These are phyloP conservation scores for Hylaea fasciaria DNA, from an alignment of 2,888 invertebrate genomes.

Conservation along the genomic window DNA sequence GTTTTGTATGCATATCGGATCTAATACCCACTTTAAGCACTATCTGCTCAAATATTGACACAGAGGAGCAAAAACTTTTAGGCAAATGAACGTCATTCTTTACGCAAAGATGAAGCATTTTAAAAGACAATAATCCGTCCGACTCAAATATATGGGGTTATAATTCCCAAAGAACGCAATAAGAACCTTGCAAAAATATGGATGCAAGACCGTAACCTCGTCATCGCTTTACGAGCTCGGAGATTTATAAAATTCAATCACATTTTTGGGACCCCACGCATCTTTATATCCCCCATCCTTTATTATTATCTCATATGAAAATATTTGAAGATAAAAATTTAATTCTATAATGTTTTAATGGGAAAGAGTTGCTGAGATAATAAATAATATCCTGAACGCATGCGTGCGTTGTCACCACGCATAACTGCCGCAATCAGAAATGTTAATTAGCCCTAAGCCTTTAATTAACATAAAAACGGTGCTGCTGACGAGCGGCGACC, in stretches of 20 bases:
- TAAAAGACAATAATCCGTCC: not conserved
- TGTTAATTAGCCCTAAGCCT: too few relatives aligned
- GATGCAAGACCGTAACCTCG: conserved; percentile 19
- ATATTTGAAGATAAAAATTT: conserved; percentile 20
- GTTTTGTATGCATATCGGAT: not conserved
- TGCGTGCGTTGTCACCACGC: too few relatives aligned
- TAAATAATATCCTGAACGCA: not conserved
- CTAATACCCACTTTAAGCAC: not conserved
- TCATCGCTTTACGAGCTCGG: conserved; percentile 26
- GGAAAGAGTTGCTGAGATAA: not conserved
- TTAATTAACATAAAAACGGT: too few relatives aligned
- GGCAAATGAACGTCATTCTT: not conserved
- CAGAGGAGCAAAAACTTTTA: not conserved
- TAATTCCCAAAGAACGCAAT: conserved; percentile 24
- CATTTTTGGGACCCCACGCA: conserved; percentile 35
- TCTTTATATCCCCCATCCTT: conserved; percentile 20
- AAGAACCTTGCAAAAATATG: conserved; percentile 18
- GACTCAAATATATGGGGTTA: not conserved
- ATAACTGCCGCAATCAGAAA: too few relatives aligned
- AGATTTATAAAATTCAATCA: conserved; percentile 39
- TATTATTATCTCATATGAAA: conserved; percentile 13
- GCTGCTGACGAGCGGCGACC: too few relatives aligned
- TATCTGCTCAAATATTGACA: not conserved
- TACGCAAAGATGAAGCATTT: too few relatives aligned
- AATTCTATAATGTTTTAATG: conserved; percentile 14